Evolutionary conservation across 2,888 invertebrate genomes (phyloP), one percentile per base, ranked within the genome.

Genomic region (Patella caerulea): DNA sequence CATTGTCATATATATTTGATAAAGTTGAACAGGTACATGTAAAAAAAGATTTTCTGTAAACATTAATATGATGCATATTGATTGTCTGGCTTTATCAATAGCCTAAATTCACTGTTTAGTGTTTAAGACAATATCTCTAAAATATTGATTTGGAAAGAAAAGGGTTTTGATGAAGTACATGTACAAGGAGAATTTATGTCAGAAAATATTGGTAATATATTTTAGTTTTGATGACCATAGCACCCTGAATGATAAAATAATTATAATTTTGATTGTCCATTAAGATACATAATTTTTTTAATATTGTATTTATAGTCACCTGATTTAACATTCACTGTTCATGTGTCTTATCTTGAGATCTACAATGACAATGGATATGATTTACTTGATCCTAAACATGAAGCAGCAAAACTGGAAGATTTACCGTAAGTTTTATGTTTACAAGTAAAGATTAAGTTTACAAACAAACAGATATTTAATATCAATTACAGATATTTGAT

Each of bases 361-460:
- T 92, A 92, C 86, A 92, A 92, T 87, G 92, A 92, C 55, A 88
- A 77, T 84, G 92, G 92, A 15, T 92, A 91, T 86, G 92, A 92
- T 78, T 84, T 92, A 12, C 87, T 92, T 53, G 91, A 92, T 82
- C 90, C 92, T 3, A 90, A 90, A 83, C 91, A 92, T 83, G 91
- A 92, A 75, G 89, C 90, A 65, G 84, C 90, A 7, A 91, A 91
- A 80, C 83, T 92, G 54, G 92, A 92, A 82, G 92, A 92, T 84
- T 83, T 92, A 52, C 91, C 91, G 91, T 92, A 83, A 88, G 89
- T 79, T 24, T 11, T 45, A 45, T 45, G 45, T 45, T 45, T 45
- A 45, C 45, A 45, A 9, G 45, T 45, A 45, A 45, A 45, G 9
- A 9, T 45, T 45, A 9, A 45, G 45, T 45, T 45, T 29, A 3